These are phyloP conservation scores for Myodes glareolus DNA, from an alignment of 2,113 vertebrate genomes.

Conservation along the genomic window DNA sequence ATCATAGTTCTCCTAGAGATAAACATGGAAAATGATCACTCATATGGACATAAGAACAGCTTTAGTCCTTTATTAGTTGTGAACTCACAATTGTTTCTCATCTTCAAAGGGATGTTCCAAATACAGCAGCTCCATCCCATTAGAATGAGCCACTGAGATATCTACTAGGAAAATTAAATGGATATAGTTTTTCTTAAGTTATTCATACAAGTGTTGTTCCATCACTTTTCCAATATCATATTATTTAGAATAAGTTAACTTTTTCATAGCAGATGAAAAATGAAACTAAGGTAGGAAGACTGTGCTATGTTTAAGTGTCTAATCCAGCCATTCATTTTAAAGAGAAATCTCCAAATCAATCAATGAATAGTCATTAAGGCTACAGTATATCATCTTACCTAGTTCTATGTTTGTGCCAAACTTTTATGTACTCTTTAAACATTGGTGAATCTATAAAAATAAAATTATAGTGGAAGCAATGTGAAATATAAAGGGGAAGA, in stretches of 20 bases:
- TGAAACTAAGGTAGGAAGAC: neutral
- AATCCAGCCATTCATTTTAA: neutral
- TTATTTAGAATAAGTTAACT: neutral
- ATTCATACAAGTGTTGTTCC: neutral
- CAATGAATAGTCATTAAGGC: neutral
- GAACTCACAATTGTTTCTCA: neutral
- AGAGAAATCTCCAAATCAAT: neutral
- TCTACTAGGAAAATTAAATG: neutral
- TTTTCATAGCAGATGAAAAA: neutral
- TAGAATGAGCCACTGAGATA: neutral
- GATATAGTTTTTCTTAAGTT: neutral
- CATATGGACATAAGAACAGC: neutral
- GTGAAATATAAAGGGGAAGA: neutral
- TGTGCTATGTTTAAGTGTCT: neutral
- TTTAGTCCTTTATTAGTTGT: neutral
- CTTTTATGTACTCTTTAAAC: neutral
- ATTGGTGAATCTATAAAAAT: neutral
- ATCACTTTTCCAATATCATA: neutral
- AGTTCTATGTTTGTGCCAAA: neutral
- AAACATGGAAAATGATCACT: neutral
- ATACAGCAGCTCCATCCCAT: neutral
- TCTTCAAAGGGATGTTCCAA: neutral
- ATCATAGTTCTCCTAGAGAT: neutral
- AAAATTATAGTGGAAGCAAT: neutral
- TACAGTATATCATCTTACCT: neutral